Evolutionary conservation across 2,797 vertebrate genomes (phyloP).

Genomic region (Choloepus didactylus): DNA sequence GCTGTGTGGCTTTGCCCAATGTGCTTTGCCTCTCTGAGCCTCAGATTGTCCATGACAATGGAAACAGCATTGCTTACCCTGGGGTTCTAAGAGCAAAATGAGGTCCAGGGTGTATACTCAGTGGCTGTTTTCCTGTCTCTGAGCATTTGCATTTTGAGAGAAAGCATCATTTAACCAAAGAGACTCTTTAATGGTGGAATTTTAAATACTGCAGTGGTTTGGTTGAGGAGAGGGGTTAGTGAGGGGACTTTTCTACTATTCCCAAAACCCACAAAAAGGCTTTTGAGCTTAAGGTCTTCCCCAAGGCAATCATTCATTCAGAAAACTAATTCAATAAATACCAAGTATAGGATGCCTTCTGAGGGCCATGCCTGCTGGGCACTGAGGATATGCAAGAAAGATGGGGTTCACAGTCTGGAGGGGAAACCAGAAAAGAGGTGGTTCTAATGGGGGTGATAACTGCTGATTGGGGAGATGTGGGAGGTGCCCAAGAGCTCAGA

Average conservation of each 20-base stretch:
- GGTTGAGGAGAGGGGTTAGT: not conserved
- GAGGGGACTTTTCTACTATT: not conserved
- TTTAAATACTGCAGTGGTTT: not conserved
- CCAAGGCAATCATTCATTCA: not conserved
- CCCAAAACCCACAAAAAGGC: not conserved
- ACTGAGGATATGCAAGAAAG: not conserved
- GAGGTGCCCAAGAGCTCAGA: not conserved
- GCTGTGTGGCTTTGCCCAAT: not conserved
- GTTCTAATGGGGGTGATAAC: not conserved
- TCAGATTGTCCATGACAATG: not conserved
- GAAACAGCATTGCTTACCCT: not conserved
- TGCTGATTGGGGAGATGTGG: not conserved
- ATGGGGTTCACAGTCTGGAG: not conserved
- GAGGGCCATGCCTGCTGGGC: not conserved
- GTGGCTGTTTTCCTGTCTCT: not conserved
- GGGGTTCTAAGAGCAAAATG: not conserved
- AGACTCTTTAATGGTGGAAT: not conserved
- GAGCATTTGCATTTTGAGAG: not conserved
- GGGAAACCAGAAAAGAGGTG: not conserved
- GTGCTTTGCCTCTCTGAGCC: not conserved
- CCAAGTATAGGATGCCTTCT: not conserved
- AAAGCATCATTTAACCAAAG: constrained; percentile 8
- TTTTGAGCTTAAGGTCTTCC: not conserved
- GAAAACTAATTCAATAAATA: not conserved
- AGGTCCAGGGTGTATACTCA: not conserved